Evolutionary conservation across 2,888 invertebrate species (phyloP), one percentile per base, ranked within the genome.

Genomic region (Acanthacorydalis orientalis): DNA sequence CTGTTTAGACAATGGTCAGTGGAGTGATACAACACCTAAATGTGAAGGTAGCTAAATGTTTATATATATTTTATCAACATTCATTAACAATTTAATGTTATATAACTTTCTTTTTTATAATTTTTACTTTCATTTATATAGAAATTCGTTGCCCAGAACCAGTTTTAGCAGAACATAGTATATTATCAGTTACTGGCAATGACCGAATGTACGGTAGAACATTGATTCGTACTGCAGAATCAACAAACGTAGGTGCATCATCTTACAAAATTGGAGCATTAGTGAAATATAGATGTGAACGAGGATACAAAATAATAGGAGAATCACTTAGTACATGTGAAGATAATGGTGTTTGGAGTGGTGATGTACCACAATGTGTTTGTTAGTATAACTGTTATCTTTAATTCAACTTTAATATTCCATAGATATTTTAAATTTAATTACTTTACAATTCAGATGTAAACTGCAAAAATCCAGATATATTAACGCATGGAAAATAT

Each of bases 141-240:
- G 90, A 91, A 70, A 87, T 91, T 53, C 78, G 91, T 47, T 92
- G 92, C 58, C 74, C 82, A 0, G 89, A 89, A 57, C 91, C 92
- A 0, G 68, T 79, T 2, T 69, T 88, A 31, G 84, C 91, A 0
- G 80, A 83, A 31, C 88, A 90, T 61, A 84, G 89, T 52, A 84
- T 90, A 16, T 73, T 90, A 0, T 88, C 90, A 0, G 86, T 91
- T 33, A 89, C 90, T 0, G 88, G 89, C 46, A 92, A 91, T 60
- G 92, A 92, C 61, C 74, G 92, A 45, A 83, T 85, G 75, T 88
- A 89, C 59, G 88, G 88, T 0, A 74, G 88, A 31, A 88, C 89
- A 0, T 67, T 88, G 14, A 83, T 89, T 53, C 71, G 84, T 38
- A 88, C 88, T 0, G 67, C 78, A 0, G 84, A 83, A 45, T 71